Evolutionary conservation across 1,140 invertebrate genomes (phyloP).

Genomic region (Tetramorium parvispinum): DNA sequence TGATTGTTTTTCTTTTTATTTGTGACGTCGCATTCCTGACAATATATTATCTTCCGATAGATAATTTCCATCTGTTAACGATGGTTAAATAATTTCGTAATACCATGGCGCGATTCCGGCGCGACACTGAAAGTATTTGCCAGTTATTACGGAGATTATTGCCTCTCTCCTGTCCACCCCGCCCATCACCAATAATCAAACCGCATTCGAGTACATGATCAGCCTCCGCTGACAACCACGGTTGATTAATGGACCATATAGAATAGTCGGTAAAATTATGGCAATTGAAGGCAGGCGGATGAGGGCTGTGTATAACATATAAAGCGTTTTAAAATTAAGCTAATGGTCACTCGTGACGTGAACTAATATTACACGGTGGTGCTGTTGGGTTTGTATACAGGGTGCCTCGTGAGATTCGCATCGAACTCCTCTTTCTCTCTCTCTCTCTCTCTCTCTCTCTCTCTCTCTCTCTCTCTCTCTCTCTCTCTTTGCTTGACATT

Average conservation of each 20-base stretch:
- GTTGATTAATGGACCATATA: constrained; percentile 20
- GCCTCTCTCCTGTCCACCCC: background rate
- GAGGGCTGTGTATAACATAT: constrained; percentile 21
- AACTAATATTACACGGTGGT: background rate
- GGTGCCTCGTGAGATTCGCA: background rate
- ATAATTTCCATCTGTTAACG: background rate
- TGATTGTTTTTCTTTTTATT: background rate
- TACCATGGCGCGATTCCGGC: background rate
- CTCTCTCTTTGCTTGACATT: background rate
- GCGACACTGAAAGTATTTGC: background rate
- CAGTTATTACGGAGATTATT: constrained; percentile 18
- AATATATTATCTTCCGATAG: background rate
- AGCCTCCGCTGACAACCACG: constrained; percentile 5
- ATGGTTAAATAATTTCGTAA: constrained; percentile 10
- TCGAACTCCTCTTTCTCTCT: too few relatives aligned
- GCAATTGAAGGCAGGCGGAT: constrained; percentile 16
- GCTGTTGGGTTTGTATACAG: background rate
- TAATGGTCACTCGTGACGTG: constrained; percentile 26
- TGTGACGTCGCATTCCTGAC: background rate
- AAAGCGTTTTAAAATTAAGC: constrained; percentile 15
- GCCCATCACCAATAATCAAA: constrained; percentile 23
- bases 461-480: too few relatives aligned
- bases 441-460: too few relatives aligned
- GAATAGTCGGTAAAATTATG: constrained; percentile 33
- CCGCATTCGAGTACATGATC: constrained; percentile 16